phyloP scores from a whole-genome alignment of 2,113 vertebrate genomes.

The Aldabrachelys gigantea region DNA sequence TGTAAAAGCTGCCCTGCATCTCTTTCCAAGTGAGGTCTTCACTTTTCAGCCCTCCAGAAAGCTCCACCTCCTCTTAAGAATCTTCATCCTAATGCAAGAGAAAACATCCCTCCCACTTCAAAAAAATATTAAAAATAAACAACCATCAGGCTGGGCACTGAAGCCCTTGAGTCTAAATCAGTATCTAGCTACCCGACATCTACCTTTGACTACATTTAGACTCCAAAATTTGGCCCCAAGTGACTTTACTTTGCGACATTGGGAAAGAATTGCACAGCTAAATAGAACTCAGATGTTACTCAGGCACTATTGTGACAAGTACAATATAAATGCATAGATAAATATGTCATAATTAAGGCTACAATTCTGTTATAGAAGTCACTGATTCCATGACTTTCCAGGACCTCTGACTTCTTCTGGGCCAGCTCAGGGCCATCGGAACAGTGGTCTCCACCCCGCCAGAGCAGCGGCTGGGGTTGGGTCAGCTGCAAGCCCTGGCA shows the following conservation, averaged over 20 bases:
- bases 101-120: neutral
- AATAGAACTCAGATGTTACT: neutral
- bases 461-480: too few relatives aligned
- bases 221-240: neutral
- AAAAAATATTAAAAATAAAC: neutral
- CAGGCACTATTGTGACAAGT: neutral
- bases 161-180: neutral
- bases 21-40: neutral
- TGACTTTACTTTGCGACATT: fast-evolving
- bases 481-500: too few relatives aligned
- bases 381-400: too few relatives aligned
- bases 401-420: too few relatives aligned
- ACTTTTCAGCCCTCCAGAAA: neutral
- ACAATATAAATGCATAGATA: neutral
- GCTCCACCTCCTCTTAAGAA: neutral
- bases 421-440: too few relatives aligned
- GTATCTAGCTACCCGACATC: neutral
- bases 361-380: too few relatives aligned
- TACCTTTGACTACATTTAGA: neutral
- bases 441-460: too few relatives aligned
- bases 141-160: neutral
- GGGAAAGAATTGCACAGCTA: neutral
- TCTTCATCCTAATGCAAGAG: neutral
- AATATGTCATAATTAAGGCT: neutral
- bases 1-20: neutral